These are phyloP conservation scores for Triplophysa siluroides DNA, from an alignment of 2,113 vertebrate genomes.

Conservation along the genomic window DNA sequence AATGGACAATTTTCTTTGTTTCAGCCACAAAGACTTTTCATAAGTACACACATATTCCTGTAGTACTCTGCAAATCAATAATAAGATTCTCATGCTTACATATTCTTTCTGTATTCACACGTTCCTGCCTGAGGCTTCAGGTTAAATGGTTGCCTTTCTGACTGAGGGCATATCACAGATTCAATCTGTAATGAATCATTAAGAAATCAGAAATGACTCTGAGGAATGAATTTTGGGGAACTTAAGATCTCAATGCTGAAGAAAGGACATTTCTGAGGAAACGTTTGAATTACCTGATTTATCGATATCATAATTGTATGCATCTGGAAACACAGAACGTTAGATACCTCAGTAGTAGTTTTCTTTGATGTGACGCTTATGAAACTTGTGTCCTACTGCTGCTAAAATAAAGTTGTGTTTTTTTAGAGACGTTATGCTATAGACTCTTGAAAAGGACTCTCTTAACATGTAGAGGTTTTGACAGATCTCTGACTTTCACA, in stretches of 20 bases:
- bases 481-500: slow-evolving; percentile 36
- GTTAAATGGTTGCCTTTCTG: not conserved
- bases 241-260: not conserved
- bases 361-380: not conserved
- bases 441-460: not conserved
- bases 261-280: not conserved
- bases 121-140: not conserved
- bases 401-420: not conserved
- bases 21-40: not conserved
- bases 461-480: slow-evolving; percentile 13
- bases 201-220: not conserved
- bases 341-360: too few species aligned
- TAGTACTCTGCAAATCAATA: not conserved
- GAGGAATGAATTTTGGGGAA: not conserved
- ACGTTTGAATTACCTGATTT: not conserved
- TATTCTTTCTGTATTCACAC: too few species aligned
- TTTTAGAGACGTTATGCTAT: not conserved
- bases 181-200: not conserved
- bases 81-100: not conserved
- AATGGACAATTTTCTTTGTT: not conserved
- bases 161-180: slow-evolving; percentile 25
- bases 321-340: not conserved
- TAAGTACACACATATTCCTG: not conserved
- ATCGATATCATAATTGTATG: not conserved
- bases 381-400: not conserved